Base-by-base conservation (phyloP, 2,113 vertebrate genomes). In the Chlorodrepanis virens region DNA sequence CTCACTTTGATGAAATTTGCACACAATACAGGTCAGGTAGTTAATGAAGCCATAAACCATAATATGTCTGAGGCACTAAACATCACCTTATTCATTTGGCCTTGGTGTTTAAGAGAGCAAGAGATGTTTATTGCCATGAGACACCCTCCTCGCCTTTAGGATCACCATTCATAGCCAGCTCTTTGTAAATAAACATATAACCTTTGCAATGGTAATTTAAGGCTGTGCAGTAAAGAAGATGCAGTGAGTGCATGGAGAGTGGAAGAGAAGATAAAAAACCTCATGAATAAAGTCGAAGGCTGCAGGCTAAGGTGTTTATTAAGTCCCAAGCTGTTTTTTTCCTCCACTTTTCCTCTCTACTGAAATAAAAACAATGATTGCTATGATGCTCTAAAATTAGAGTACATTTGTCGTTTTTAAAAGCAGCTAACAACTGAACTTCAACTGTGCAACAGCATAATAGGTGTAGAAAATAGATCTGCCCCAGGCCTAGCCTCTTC, bases 111-210 rank as follows among this genome's bases (percentile, higher is more conserved):
- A 97, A 97, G 96, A 97, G 93, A 97, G 91, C 78, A 54, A 64
- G 94, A 87, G 96, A 97, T 96, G 96, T 98, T 97, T 97, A 97
- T 97, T 96, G 96, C 97, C 96, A 91, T 57, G 82, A 98, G 95
- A 97, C 92, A 97, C 90, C 94, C 94, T 96, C 93, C 95, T 96
- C 42, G 89, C 88, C 95, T 96, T 86, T 91, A 97, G 90, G 95
- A 98, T 96, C 94, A 86, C 95, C 95, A 95, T 93, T 96, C 96
- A 89, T 90, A 92, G 97, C 91, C 82, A 83, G 95, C 92, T 97
- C 94, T 97, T 97, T 96, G 98, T 98, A 98, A 98, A 98, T 98
- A 98, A 98, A 97, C 97, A 98, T 97, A 97, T 96, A 98, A 98
- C 97, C 98, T 98, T 97, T 97, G 97, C 96, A 96, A 97, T 98